Evolutionary conservation across 1,140 invertebrate genomes (phyloP).

Genomic region (Ceratina australensis): DNA sequence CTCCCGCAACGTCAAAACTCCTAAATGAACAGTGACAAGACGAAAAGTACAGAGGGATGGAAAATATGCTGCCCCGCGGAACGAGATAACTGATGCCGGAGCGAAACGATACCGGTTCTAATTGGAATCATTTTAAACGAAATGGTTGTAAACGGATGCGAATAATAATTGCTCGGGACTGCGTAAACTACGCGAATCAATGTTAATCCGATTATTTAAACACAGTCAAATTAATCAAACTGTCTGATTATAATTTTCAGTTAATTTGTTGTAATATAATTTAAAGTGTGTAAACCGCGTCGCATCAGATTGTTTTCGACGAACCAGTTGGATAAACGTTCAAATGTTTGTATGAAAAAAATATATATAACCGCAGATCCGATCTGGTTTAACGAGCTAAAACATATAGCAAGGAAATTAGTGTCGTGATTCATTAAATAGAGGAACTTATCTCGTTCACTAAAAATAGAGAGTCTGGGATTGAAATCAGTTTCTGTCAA

Average conservation of each 20-base stretch:
- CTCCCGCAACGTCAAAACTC: conserved; percentile 52
- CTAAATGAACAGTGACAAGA: conserved; percentile 38
- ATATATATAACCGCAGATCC: too few species aligned
- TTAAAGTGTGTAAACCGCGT: too few species aligned
- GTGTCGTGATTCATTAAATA: too few species aligned
- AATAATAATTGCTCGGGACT: not conserved
- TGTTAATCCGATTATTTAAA: not conserved
- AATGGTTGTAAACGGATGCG: too few species aligned
- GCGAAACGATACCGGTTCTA: not conserved
- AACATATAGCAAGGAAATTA: too few species aligned
- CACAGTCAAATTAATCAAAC: not conserved
- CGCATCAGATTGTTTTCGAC: not conserved
- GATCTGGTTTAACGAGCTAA: too few species aligned
- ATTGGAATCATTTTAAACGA: not conserved
- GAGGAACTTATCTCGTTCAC: too few species aligned
- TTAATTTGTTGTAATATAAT: not conserved
- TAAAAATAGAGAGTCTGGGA: too few species aligned
- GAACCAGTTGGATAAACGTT: not conserved
- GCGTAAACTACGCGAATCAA: too few species aligned
- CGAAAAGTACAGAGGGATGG: not conserved
- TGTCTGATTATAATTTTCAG: not conserved
- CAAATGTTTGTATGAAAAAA: too few species aligned
- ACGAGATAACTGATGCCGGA: too few species aligned
- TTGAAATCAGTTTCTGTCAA: too few species aligned
- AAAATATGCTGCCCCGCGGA: conserved; percentile 2